Evolutionary conservation across 2,797 vertebrate species (phyloP).

Genomic region (Sebastes itinus): DNA sequence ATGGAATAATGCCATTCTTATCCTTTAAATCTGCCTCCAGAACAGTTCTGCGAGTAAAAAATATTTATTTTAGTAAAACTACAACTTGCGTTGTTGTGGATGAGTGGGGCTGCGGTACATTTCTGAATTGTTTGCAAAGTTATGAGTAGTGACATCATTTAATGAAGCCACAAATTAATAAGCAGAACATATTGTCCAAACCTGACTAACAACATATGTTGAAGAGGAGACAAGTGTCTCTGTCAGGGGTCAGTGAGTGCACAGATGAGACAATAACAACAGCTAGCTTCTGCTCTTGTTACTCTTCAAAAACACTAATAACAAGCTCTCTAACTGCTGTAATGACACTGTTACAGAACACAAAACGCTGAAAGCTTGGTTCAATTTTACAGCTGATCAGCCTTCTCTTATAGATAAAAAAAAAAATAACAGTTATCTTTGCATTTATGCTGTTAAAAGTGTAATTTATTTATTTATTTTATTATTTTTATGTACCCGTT

Average conservation of each 20-base stretch:
- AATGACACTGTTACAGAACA: too few relatives aligned
- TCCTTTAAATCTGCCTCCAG: background rate
- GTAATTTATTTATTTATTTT: too few relatives aligned
- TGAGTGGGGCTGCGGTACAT: too few relatives aligned
- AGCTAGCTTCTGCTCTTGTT: background rate
- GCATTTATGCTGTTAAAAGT: too few relatives aligned
- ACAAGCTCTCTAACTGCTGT: background rate
- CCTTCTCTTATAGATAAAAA: too few relatives aligned
- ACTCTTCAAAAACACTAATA: background rate
- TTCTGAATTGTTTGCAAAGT: background rate
- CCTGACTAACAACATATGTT: background rate
- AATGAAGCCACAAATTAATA: background rate
- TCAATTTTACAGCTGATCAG: too few relatives aligned
- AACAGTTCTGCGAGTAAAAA: background rate
- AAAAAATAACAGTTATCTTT: too few relatives aligned
- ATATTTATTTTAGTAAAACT: background rate
- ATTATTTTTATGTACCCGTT: too few relatives aligned
- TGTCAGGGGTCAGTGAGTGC: background rate
- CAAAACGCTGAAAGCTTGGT: too few relatives aligned
- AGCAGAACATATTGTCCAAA: background rate
- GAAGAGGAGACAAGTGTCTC: background rate
- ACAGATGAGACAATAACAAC: background rate
- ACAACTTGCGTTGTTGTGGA: too few relatives aligned
- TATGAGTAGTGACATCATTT: background rate
- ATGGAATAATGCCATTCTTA: accelerated